Percentiles rank a stretch among this genome's conserved stretches.
phyloP scores from a whole-genome alignment of 2,113 vertebrate genomes.

The Opisthocomus hoazin region DNA sequence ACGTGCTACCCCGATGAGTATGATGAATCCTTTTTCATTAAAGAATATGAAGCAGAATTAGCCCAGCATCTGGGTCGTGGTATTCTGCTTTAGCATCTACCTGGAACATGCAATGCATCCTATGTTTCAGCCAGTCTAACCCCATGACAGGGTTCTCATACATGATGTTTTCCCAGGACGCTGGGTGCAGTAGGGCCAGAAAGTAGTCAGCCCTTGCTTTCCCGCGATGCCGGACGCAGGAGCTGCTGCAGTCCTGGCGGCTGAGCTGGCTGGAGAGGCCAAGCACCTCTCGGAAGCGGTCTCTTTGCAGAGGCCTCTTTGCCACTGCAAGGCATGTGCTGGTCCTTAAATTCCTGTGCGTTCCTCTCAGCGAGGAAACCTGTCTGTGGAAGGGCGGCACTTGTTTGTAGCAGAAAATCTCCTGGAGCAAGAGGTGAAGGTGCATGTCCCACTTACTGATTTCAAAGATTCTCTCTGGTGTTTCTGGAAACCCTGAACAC shows the following conservation, averaged over 20 bases:
- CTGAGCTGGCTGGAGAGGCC: background rate
- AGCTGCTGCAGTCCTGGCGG: background rate
- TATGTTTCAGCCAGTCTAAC: background rate
- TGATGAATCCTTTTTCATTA: background rate
- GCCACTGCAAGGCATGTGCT: background rate
- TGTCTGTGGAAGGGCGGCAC: background rate
- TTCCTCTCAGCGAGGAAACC: background rate
- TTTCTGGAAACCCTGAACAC: background rate
- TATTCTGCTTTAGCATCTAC: background rate
- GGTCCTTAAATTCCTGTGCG: background rate
- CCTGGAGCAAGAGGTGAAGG: rapidly evolving
- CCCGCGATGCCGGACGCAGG: rapidly evolving
- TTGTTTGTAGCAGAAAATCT: background rate
- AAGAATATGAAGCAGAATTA: background rate
- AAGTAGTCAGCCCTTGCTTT: background rate
- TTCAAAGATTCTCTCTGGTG: background rate
- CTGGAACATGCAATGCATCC: background rate
- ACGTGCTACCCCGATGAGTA: background rate
- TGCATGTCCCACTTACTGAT: background rate
- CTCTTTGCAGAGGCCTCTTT: background rate
- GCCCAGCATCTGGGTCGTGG: background rate
- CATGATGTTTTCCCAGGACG: rapidly evolving
- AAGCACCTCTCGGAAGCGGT: background rate
- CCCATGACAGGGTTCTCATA: background rate
- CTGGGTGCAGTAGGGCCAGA: background rate